Conservation (phyloP, 2,888 invertebrate species). For the Ferrisia virgata region DNA sequence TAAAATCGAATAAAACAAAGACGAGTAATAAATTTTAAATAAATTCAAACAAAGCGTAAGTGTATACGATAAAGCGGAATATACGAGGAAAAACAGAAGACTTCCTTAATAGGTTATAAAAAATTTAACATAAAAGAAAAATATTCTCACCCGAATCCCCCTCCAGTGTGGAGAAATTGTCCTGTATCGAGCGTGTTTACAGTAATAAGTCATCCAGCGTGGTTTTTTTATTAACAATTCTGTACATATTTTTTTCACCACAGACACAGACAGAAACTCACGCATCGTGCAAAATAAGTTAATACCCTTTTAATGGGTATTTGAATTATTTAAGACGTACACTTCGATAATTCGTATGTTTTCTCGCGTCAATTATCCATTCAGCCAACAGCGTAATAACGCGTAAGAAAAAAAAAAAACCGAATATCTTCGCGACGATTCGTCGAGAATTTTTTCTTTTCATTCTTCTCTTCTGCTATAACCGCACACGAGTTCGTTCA, state of each 20-base stretch:
- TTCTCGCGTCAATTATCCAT: slow-evolving; percentile 5
- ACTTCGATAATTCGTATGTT: slow-evolving; percentile 3
- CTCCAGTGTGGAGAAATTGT: background rate
- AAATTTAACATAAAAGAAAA: background rate
- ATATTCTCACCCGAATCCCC: background rate
- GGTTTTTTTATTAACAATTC: background rate
- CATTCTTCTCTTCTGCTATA: background rate
- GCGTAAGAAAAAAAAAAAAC: background rate
- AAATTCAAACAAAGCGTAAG: background rate
- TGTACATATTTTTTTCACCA: background rate
- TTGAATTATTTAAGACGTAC: slow-evolving; percentile 9
- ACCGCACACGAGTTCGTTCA: background rate
- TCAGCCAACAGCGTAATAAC: background rate
- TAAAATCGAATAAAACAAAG: background rate
- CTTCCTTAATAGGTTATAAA: background rate
- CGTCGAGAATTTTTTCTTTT: background rate
- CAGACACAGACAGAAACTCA: background rate
- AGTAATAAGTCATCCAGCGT: background rate
- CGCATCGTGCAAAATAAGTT: background rate
- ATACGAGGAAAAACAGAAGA: background rate
- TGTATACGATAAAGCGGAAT: background rate
- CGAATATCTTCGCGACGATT: background rate
- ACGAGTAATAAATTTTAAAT: background rate
- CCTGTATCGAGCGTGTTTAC: background rate
- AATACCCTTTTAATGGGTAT: slow-evolving; percentile 10